These are phyloP conservation scores for Oncorhynchus keta DNA, from an alignment of 2,113 vertebrate species.

Conservation along the genomic window DNA sequence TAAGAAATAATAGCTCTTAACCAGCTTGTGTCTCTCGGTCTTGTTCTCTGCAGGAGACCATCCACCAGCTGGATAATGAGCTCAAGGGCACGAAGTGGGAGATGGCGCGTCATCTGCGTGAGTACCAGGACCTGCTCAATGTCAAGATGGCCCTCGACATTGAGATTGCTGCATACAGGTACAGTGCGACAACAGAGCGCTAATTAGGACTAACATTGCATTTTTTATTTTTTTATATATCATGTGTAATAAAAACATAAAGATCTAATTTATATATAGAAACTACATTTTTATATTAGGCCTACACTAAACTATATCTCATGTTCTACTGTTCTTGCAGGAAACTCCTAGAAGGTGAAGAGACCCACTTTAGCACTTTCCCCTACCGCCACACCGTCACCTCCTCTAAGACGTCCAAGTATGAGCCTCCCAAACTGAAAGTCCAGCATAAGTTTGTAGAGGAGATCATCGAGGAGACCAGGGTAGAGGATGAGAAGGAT, in stretches of 20 bases:
- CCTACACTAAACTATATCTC: too few species aligned
- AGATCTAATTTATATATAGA: too few species aligned
- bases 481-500: constrained; percentile 90
- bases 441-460: constrained; percentile 98
- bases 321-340: constrained; percentile 57
- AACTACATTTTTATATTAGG: too few species aligned
- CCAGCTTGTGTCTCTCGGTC: too few species aligned
- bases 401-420: constrained; percentile 83
- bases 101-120: constrained; percentile 95
- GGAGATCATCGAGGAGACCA: constrained; percentile 96
- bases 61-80: constrained; percentile 97
- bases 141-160: constrained; percentile 99
- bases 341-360: constrained; percentile 98
- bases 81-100: constrained; percentile 97
- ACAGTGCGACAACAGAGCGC: constrained; percentile 19
- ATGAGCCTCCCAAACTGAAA: constrained; percentile 86
- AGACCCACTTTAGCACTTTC: constrained; percentile 94
- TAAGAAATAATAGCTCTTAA: too few species aligned
- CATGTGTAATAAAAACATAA: too few species aligned
- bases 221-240: too few species aligned
- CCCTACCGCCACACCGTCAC: constrained; percentile 85
- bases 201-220: not conserved
- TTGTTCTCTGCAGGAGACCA: constrained; percentile 81
- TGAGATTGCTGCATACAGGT: constrained; percentile 99
- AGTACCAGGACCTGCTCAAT: constrained; percentile 98